A percentile compares a stretch with the other conserved stretches of the same genome.
phyloP scores from a whole-genome alignment of 2,888 invertebrate genomes.

The Artemia sinica region DNA sequence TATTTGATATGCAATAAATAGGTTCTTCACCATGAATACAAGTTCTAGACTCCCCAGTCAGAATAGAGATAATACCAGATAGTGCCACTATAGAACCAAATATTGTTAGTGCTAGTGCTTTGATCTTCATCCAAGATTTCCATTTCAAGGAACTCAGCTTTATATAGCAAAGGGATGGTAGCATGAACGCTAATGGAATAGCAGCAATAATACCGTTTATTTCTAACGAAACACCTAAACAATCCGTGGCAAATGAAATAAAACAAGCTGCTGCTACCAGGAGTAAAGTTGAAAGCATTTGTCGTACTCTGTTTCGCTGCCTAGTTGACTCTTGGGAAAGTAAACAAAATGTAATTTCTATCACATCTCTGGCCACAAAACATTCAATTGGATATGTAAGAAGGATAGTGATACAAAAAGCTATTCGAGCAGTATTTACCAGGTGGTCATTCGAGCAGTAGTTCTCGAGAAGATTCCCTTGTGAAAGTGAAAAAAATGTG shows the following conservation, averaged over 20 bases:
- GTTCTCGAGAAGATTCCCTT: constrained; percentile 67
- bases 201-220: constrained; percentile 64
- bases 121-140: constrained; percentile 47
- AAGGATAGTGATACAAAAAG: constrained; percentile 61
- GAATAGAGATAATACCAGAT: constrained; percentile 41
- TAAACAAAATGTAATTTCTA: constrained; percentile 32
- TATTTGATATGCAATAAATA: constrained; percentile 38
- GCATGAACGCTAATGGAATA: constrained; percentile 60
- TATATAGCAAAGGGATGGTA: constrained; percentile 60
- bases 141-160: constrained; percentile 52
- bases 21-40: constrained; percentile 47
- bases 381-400: constrained; percentile 71
- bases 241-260: constrained; percentile 62
- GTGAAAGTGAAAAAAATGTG: constrained; percentile 57
- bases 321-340: constrained; percentile 27
- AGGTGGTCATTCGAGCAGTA: constrained; percentile 68
- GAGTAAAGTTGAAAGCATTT: constrained; percentile 43
- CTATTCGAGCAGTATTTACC: constrained; percentile 56
- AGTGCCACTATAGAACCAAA: constrained; percentile 48
- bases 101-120: constrained; percentile 47
- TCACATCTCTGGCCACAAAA: constrained; percentile 63
- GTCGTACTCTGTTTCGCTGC: constrained; percentile 29
- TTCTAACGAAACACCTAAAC: constrained; percentile 61
- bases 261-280: constrained; percentile 49
- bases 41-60: constrained; percentile 35